Conservation (phyloP, 2,888 invertebrate genomes). For the Saturnia japonica region DNA sequence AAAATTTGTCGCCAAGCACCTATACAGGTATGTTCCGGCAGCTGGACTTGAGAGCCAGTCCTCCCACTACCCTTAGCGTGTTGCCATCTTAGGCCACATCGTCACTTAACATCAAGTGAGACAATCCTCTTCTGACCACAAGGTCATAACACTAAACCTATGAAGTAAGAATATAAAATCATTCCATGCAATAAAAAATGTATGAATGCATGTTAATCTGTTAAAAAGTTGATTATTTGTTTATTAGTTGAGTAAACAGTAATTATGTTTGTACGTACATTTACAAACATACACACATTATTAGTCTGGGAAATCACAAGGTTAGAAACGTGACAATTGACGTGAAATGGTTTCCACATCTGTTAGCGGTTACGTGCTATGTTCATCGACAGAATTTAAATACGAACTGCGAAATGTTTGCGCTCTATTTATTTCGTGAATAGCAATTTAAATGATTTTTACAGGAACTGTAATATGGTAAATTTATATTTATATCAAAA, state of each 20-base stretch:
- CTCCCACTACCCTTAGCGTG: no score
- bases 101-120: no score
- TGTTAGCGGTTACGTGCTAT: background rate
- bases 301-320: background rate
- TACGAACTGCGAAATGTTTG: background rate
- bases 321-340: background rate
- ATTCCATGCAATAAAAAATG: no score
- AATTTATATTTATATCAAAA: background rate
- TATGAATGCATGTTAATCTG: background rate
- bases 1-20: no score
- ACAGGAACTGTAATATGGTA: background rate
- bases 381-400: background rate
- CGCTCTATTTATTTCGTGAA: background rate
- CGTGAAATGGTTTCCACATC: background rate
- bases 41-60: no score
- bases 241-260: background rate
- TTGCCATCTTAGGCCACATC: no score
- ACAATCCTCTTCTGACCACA: no score
- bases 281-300: background rate
- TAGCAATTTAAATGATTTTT: background rate
- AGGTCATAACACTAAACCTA: no score
- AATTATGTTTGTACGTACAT: background rate
- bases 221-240: no score
- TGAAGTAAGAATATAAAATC: no score
- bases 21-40: no score